Conservation (phyloP, 2,113 vertebrate species). For the Chaetura pelagica region DNA sequence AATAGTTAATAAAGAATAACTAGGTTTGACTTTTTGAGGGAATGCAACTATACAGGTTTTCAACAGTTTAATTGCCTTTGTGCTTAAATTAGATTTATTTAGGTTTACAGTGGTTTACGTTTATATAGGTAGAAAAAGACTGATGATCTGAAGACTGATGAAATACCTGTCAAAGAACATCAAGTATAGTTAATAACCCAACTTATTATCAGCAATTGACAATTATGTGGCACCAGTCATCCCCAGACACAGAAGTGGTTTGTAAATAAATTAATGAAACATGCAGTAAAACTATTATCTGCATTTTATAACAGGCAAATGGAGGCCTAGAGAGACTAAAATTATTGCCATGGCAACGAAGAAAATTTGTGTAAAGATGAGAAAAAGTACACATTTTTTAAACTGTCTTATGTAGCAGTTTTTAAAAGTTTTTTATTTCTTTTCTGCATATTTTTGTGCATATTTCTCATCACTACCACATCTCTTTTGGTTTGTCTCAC, state of each 20-base stretch:
- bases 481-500: neutral
- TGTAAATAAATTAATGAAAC: neutral
- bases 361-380: neutral
- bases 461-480: neutral
- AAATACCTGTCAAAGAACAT: neutral
- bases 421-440: neutral
- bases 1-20: neutral
- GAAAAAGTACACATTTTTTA: neutral
- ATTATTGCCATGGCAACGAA: slow-evolving; percentile 16
- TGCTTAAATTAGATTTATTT: neutral
- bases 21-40: neutral
- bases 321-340: neutral
- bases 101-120: neutral
- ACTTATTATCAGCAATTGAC: neutral
- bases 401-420: too few relatives aligned
- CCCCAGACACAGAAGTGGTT: neutral
- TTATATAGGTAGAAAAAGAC: neutral
- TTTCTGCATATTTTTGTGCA: neutral
- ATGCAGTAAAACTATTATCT: neutral
- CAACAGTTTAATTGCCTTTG: neutral
- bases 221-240: neutral
- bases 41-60: neutral
- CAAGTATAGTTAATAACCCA: neutral
- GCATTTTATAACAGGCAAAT: neutral
- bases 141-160: neutral